phyloP scores from a whole-genome alignment of 2,888 invertebrate genomes.

The Acanthosepion esculentum region DNA sequence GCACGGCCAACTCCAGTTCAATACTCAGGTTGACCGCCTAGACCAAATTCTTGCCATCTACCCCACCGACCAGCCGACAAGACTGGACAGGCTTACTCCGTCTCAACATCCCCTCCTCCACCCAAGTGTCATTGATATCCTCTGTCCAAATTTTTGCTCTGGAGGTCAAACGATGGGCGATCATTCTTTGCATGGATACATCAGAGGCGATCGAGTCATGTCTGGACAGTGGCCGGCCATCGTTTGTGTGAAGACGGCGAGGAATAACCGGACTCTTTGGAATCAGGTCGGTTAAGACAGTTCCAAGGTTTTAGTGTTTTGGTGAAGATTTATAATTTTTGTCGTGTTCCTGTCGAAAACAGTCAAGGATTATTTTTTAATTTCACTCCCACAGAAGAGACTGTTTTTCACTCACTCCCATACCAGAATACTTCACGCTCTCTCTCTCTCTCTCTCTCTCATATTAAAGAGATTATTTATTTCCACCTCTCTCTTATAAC shows the following conservation, averaged over 20 bases:
- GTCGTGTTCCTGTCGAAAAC: not conserved
- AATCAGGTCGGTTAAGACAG: not conserved
- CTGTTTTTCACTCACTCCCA: too few species aligned
- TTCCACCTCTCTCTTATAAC: not conserved
- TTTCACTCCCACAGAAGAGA: not conserved
- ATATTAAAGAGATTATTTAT: not conserved
- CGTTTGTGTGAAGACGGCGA: not conserved
- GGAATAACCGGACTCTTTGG: not conserved
- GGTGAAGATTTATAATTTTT: conserved; percentile 9
- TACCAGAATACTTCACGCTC: not conserved
- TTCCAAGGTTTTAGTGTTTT: not conserved
- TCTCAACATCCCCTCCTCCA: not conserved
- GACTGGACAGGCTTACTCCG: not conserved
- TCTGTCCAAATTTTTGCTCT: not conserved
- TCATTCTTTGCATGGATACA: not conserved
- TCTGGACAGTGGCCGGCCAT: not conserved
- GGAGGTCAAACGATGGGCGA: not conserved
- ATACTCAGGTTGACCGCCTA: conserved; percentile 2
- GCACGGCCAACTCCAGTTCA: not conserved
- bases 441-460: not conserved
- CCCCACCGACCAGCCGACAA: not conserved
- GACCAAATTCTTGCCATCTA: not conserved
- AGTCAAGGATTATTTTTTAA: not conserved
- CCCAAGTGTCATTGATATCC: not conserved
- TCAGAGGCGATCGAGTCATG: not conserved